Conservation (phyloP, 2,888 invertebrate species). For the Erynnis tages region DNA sequence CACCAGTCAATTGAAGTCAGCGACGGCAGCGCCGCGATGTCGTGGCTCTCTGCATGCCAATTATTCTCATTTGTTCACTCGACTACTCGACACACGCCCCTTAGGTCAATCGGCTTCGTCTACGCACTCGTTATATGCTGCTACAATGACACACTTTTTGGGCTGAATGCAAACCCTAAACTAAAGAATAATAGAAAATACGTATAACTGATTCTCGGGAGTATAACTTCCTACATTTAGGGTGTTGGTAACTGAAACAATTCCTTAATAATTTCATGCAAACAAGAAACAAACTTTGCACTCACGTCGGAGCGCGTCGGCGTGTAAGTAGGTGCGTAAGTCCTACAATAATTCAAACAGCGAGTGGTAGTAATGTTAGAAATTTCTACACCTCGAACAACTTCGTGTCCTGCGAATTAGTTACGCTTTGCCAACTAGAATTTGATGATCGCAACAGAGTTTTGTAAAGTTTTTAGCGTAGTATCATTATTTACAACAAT, state of each 20-base stretch:
- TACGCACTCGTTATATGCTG: not conserved
- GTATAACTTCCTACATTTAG: constrained; percentile 7
- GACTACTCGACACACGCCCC: constrained; percentile 48
- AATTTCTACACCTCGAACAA: constrained; percentile 47
- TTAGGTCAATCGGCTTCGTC: constrained; percentile 32
- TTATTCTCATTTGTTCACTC: constrained; percentile 67
- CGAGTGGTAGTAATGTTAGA: constrained; percentile 73
- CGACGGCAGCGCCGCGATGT: constrained; percentile 52
- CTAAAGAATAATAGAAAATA: not conserved
- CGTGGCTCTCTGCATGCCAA: constrained; percentile 55
- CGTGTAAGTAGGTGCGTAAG: constrained; percentile 71
- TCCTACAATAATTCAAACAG: constrained; percentile 72
- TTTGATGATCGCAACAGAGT: not conserved
- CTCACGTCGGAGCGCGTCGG: constrained; percentile 58
- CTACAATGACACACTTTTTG: no score
- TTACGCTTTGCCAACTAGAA: not conserved
- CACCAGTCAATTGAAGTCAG: constrained; percentile 70
- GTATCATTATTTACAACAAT: not conserved
- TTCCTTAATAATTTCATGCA: constrained; percentile 54
- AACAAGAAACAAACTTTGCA: constrained; percentile 73
- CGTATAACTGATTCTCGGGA: not conserved
- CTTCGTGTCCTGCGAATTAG: constrained; percentile 54
- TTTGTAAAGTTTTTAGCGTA: not conserved
- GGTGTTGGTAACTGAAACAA: constrained; percentile 43
- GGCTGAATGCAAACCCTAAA: not conserved